Percentiles rank a stretch among this genome's conserved stretches.
phyloP scores from a whole-genome alignment of 2,888 invertebrate genomes.

The Papilio demoleus region DNA sequence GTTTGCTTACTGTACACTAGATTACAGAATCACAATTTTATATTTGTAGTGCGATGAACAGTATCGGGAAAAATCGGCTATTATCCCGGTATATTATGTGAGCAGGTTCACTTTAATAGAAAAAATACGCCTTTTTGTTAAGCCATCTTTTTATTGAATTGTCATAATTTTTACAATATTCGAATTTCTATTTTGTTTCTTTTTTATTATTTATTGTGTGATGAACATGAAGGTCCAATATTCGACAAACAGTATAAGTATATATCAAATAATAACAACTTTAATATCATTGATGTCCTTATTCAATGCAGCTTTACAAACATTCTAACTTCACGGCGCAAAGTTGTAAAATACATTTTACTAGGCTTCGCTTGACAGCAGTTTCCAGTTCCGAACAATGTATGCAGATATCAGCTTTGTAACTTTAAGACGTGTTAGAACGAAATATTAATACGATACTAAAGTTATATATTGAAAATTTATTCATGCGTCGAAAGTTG shows the following conservation, averaged over 20 bases:
- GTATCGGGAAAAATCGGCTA: too few species aligned
- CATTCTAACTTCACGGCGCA: constrained; percentile 24
- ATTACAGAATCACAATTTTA: too few species aligned
- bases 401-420: constrained; percentile 28
- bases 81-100: too few species aligned
- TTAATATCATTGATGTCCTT: constrained; percentile 14
- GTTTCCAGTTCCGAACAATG: constrained; percentile 29
- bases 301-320: constrained; percentile 25
- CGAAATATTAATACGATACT: neutral
- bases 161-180: too few species aligned
- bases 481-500: neutral
- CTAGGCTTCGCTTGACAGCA: constrained; percentile 16
- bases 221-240: too few species aligned
- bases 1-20: too few species aligned
- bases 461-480: constrained; percentile 2
- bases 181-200: too few species aligned
- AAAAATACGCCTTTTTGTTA: too few species aligned
- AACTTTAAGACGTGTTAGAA: constrained; percentile 17
- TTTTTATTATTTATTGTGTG: too few species aligned
- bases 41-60: too few species aligned
- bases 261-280: constrained; percentile 9
- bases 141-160: too few species aligned
- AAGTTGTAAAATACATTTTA: constrained; percentile 34
- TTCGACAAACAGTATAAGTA: neutral
- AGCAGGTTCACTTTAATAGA: too few species aligned